phyloP scores from a whole-genome alignment of 2,888 invertebrate species.

The Idaea dimidiata region DNA sequence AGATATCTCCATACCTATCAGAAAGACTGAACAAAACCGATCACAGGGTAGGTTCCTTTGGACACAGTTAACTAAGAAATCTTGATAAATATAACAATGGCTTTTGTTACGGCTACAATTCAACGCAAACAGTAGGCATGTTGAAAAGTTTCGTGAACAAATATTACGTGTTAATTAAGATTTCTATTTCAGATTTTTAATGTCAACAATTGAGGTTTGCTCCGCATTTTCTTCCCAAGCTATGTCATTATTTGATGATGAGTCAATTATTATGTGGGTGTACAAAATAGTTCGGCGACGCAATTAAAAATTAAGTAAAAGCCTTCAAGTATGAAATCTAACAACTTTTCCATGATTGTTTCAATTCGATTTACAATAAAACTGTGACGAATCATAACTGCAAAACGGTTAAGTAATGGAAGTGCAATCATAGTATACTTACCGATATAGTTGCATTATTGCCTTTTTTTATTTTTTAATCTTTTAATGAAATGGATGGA shows the following conservation, averaged over 20 bases:
- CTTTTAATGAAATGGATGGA: not conserved
- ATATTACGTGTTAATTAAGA: not conserved
- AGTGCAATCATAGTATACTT: not conserved
- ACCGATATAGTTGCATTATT: not conserved
- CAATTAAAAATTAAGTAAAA: not conserved
- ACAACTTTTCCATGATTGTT: not conserved
- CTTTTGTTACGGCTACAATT: conserved; percentile 42
- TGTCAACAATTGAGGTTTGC: not conserved
- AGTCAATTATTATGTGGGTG: not conserved
- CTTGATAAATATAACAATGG: conserved; percentile 50
- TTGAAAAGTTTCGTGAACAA: conserved; percentile 1
- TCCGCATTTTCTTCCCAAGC: not conserved
- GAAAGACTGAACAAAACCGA: not conserved
- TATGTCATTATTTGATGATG: not conserved
- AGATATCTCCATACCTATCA: not conserved
- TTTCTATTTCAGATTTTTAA: not conserved
- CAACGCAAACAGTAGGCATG: conserved; percentile 13
- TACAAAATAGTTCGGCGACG: not conserved
- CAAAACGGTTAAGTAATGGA: not conserved
- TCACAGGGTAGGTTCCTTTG: conserved; percentile 2
- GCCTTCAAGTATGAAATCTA: not conserved
- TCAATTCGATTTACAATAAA: not conserved
- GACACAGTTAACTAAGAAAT: conserved; percentile 25
- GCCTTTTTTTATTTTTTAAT: not conserved
- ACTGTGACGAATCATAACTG: not conserved